phyloP scores from a whole-genome alignment of 1,140 invertebrate genomes.

The Anagrus nilaparvatae region DNA sequence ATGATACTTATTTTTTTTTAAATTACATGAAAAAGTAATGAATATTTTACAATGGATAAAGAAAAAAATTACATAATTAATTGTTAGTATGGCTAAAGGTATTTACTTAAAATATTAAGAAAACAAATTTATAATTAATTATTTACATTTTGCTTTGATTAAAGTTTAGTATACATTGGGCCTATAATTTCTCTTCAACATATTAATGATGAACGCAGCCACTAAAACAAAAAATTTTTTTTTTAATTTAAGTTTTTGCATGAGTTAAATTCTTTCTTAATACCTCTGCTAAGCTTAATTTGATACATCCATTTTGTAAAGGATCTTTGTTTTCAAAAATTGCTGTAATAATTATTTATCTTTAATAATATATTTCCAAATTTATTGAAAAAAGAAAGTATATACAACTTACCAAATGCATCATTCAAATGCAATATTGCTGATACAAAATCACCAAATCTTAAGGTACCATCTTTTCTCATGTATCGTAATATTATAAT shows the following conservation, averaged over 20 bases:
- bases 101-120: slow-evolving; percentile 15
- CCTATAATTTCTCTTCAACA: too few relatives aligned
- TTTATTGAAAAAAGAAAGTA: slow-evolving; percentile 6
- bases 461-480: slow-evolving; percentile 85
- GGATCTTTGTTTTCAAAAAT: slow-evolving; percentile 75
- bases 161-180: slow-evolving; percentile 10
- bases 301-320: slow-evolving; percentile 70
- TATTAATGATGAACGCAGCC: slow-evolving; percentile 64
- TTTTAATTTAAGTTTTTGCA: slow-evolving; percentile 19
- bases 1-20: too few relatives aligned
- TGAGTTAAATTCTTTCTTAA: slow-evolving; percentile 11
- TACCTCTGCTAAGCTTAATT: slow-evolving; percentile 70
- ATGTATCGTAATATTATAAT: slow-evolving; percentile 78
- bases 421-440: slow-evolving; percentile 80
- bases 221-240: slow-evolving; percentile 56
- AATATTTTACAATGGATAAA: slow-evolving; percentile 30
- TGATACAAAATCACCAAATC: slow-evolving; percentile 87
- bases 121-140: too few relatives aligned
- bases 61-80: slow-evolving; percentile 20
- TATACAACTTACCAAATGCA: slow-evolving; percentile 64
- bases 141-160: slow-evolving; percentile 5
- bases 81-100: slow-evolving; percentile 32
- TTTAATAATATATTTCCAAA: neutral
- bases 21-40: too few relatives aligned
- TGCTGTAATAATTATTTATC: slow-evolving; percentile 42